These are phyloP conservation scores for Diaphora mendica DNA, from an alignment of 2,888 invertebrate species.

Conservation along the genomic window DNA sequence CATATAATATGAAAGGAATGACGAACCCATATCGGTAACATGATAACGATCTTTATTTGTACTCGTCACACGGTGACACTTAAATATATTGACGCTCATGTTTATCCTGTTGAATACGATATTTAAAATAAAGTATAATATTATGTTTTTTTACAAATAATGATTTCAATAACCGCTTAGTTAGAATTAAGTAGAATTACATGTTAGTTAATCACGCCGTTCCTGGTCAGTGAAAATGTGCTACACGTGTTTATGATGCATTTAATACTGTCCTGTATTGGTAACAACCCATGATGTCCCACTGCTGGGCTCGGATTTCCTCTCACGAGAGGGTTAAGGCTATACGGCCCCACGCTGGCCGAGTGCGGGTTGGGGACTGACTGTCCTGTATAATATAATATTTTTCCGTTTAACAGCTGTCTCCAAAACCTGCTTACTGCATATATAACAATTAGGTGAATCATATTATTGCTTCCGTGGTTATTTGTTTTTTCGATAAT, in stretches of 20 bases:
- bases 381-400: background rate
- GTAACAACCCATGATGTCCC: no score
- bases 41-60: background rate
- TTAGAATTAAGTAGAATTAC: background rate
- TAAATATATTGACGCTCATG: background rate
- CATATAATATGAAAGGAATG: slow-evolving; percentile 5
- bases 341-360: no score
- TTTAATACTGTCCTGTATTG: no score
- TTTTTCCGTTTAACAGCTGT: background rate
- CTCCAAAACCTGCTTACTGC: background rate
- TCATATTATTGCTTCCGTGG: background rate
- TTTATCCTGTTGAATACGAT: background rate
- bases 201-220: no score
- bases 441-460: background rate
- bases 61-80: background rate
- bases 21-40: background rate
- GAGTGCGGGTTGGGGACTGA: no score
- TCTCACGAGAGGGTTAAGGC: no score
- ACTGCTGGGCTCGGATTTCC: no score
- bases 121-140: background rate
- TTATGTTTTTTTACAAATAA: background rate
- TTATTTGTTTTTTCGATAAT: background rate
- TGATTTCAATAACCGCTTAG: background rate
- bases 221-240: no score
- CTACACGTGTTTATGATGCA: no score